Percentiles rank a stretch among this genome's conserved stretches.
Conservation (phyloP, 2,113 vertebrate species). For the Pseudopipra pipra region DNA sequence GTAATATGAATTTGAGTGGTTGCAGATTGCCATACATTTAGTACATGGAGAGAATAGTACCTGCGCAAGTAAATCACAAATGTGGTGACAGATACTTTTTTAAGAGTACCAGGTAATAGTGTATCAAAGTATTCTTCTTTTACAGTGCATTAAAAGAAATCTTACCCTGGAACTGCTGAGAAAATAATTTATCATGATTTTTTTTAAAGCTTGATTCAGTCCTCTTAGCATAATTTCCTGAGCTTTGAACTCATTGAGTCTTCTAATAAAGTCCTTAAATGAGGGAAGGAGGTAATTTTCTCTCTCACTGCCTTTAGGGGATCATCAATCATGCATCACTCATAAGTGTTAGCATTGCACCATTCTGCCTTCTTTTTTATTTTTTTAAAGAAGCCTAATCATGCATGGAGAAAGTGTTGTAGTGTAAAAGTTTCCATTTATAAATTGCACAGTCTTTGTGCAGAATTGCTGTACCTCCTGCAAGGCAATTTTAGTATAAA, state of each 20-base stretch:
- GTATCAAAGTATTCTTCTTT: neutral
- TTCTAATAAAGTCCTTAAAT: constrained; percentile 62
- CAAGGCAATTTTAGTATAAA: neutral
- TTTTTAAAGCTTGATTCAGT: constrained; percentile 31
- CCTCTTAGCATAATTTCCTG: constrained; percentile 59
- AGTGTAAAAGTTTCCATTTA: constrained; percentile 42
- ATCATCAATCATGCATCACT: constrained; percentile 60
- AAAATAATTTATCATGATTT: constrained; percentile 46
- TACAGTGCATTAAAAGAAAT: neutral
- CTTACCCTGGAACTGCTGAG: neutral
- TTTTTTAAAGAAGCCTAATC: neutral
- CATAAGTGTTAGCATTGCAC: constrained; percentile 32
- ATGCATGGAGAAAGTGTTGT: constrained; percentile 4
- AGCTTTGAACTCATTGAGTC: constrained; percentile 61
- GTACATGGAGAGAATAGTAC: neutral
- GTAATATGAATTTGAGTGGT: neutral
- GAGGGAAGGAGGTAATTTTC: constrained; percentile 61
- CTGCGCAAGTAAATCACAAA: neutral
- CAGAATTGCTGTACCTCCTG: constrained; percentile 33
- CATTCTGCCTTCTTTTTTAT: neutral
- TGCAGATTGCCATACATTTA: neutral
- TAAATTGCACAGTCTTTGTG: constrained; percentile 25
- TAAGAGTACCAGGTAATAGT: neutral
- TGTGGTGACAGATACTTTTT: neutral
- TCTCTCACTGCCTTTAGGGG: constrained; percentile 46